phyloP scores from a whole-genome alignment of 1,140 invertebrate genomes.

The Lutraria rhynchaena region DNA sequence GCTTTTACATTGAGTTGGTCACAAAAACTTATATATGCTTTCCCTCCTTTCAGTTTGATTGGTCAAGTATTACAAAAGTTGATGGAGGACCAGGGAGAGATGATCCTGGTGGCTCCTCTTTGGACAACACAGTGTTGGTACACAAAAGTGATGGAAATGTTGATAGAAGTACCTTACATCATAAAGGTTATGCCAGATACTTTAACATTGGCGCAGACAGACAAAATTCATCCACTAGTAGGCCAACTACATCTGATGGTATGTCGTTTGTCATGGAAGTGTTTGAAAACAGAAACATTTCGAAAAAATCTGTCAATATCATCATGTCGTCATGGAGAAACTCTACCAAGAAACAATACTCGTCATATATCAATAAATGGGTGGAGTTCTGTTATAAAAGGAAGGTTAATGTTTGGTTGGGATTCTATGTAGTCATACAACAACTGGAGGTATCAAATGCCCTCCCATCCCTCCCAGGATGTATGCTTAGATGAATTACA shows the following conservation, averaged over 20 bases:
- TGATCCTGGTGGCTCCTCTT: constrained; percentile 47
- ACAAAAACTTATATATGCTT: constrained; percentile 50
- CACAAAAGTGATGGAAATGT: constrained; percentile 33
- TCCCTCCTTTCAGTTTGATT: constrained; percentile 61
- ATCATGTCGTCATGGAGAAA: constrained; percentile 51
- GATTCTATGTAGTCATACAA: too few relatives aligned
- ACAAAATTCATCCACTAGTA: neutral
- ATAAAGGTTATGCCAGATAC: constrained; percentile 1
- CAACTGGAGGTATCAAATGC: too few relatives aligned
- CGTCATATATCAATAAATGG: constrained; percentile 42
- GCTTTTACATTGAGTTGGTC: constrained; percentile 53
- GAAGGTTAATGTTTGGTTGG: constrained; percentile 37
- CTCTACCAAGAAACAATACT: constrained; percentile 40
- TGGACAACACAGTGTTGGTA: constrained; percentile 62
- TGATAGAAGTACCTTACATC: constrained; percentile 5
- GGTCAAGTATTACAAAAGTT: constrained; percentile 33
- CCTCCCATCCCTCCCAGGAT: too few relatives aligned
- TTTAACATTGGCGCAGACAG: constrained; percentile 9
- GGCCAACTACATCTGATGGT: neutral
- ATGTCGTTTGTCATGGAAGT: constrained; percentile 42
- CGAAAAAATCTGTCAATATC: constrained; percentile 32
- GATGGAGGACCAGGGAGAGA: constrained; percentile 7
- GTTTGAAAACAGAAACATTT: constrained; percentile 41
- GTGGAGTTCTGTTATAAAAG: constrained; percentile 11
- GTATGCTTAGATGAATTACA: too few relatives aligned